Percentiles rank a stretch among this genome's conserved stretches.
Conservation (phyloP, 2,113 vertebrate genomes). For the Chroicocephalus ridibundus region DNA sequence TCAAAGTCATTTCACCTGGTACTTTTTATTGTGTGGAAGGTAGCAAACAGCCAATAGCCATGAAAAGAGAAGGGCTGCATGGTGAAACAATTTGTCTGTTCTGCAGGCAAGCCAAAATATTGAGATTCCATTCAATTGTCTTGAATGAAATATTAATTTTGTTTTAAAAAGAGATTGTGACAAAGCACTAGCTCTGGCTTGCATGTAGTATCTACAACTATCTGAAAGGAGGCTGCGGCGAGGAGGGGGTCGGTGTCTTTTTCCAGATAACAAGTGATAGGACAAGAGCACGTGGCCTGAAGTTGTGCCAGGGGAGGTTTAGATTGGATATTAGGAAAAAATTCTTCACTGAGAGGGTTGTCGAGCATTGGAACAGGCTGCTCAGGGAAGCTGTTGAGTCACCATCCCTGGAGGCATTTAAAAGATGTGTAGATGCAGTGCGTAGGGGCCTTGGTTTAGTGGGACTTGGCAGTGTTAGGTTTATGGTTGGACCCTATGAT, state of each 20-base stretch:
- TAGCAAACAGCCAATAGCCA: neutral
- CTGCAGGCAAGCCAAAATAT: neutral
- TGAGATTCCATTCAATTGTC: neutral
- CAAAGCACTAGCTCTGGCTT: neutral
- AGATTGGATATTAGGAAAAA: neutral
- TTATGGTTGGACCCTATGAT: neutral
- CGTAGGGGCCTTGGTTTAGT: neutral
- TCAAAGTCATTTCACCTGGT: neutral
- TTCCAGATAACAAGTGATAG: neutral
- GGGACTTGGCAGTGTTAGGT: neutral
- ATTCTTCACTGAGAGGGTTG: neutral
- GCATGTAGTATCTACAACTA: neutral
- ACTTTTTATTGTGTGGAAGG: neutral
- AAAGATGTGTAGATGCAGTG: neutral
- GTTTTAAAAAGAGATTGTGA: neutral
- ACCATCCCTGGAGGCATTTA: neutral
- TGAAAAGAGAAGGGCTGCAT: neutral
- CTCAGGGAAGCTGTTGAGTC: neutral
- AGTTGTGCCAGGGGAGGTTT: accelerated
- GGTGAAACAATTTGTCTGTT: neutral
- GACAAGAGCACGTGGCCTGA: neutral
- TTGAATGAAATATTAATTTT: neutral
- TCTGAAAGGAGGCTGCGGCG: too few species aligned
- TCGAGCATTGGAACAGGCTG: neutral
- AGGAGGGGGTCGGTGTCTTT: neutral